These are phyloP conservation scores for Diphyllodes magnificus DNA, from an alignment of 2,113 vertebrate genomes.

Conservation along the genomic window DNA sequence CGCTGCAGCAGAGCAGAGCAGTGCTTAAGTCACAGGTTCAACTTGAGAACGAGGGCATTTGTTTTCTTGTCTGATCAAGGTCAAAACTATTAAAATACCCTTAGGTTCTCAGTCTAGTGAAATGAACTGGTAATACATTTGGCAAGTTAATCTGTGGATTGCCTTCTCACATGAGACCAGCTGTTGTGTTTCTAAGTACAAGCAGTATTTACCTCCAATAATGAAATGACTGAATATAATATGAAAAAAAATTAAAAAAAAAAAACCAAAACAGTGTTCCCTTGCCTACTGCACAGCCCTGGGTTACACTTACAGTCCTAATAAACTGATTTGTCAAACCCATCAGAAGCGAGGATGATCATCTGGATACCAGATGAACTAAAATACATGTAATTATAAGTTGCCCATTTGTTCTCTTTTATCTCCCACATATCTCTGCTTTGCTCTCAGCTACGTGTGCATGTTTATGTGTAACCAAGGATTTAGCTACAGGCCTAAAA, in stretches of 20 bases:
- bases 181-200: conserved; percentile 62
- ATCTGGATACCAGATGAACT: conserved; percentile 78
- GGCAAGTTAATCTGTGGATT: conserved; percentile 70
- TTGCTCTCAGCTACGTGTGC: not conserved
- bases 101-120: conserved; percentile 57
- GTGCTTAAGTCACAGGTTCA: conserved; percentile 22
- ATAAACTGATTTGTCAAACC: conserved; percentile 82
- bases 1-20: not conserved
- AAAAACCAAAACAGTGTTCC: not conserved
- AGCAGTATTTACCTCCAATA: conserved; percentile 67
- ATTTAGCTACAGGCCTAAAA: not conserved
- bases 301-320: conserved; percentile 72
- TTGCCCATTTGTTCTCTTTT: conserved; percentile 75
- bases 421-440: conserved; percentile 66
- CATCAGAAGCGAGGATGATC: conserved; percentile 74
- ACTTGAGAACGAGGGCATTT: conserved; percentile 41
- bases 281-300: conserved; percentile 54
- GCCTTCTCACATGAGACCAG: conserved; percentile 67
- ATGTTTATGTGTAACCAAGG: conserved; percentile 45
- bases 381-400: conserved; percentile 74
- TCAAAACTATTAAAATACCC: conserved; percentile 67
- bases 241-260: not conserved
- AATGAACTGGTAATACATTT: conserved; percentile 66
- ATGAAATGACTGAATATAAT: conserved; percentile 61
- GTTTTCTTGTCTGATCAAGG: conserved; percentile 60